Base-by-base conservation (phyloP, 2,888 invertebrate species). In the Metallyticus violacea region DNA sequence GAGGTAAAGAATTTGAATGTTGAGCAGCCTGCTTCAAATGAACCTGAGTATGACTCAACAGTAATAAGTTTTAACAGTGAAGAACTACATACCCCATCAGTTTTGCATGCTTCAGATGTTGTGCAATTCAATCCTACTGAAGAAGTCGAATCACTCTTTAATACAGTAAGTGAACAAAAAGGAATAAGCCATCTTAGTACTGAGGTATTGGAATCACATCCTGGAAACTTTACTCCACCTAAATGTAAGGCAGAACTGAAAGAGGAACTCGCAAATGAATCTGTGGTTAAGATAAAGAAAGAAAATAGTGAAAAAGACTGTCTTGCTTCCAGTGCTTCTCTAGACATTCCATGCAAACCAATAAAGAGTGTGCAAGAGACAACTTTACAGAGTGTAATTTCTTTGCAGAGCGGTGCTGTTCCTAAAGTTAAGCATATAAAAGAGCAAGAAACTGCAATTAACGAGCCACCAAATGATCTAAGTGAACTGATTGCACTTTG, bases 401-500 rank as follows among this genome's bases (percentile, higher is more conserved):
- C 40, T 15, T 15, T 15, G 15, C 40, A 62, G 6, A 62, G 22
- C 6, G 15, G 15, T 62, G 40, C 40, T 62, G 15, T 62, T 62
- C 15, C 9, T 1, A 62, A 15, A 15, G 15, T 62, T 15, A 22
- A 62, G 22, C 2, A 15, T 26, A 27, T 0, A 5, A 26, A 82
- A 82, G 26, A 62, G 76, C 4, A 30, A 76, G n/a, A 26, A 27
- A 27, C 26, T 6, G 26, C 26, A 25, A 27, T 15, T 15, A 82
- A 76, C 5, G 76, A 82, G 76, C 22, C 27, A 7, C 82, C 82
- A 30, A 26, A n/a, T 77, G 40, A 40, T 5, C 81, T 86, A 26
- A 86, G 26, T 81, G 86, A 86, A 79, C 78, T 86, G 22, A 82
- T 81, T 83, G 82, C 81, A 27, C 77, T 86, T 81, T 86, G 86